A percentile compares a stretch with the other conserved stretches of the same genome.
Conservation (phyloP, 2,113 vertebrate genomes). For the Bos javanicus region DNA sequence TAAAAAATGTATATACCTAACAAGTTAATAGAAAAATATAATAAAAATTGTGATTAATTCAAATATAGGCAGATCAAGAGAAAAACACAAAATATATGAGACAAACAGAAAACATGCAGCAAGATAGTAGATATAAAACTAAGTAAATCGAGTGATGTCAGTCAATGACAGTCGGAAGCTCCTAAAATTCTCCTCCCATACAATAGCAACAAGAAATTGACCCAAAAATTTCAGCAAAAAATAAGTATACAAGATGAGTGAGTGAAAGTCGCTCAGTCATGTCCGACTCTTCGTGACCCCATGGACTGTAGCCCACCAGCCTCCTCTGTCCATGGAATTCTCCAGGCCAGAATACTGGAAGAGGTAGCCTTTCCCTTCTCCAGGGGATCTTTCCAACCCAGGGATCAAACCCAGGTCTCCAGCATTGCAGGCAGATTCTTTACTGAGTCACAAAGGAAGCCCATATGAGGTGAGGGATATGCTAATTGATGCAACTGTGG, state of each 20-base stretch:
- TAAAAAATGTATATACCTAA: neutral
- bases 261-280: neutral
- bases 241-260: neutral
- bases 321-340: neutral
- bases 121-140: neutral
- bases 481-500: neutral
- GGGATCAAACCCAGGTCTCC: neutral
- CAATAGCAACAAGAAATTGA: neutral
- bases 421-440: neutral
- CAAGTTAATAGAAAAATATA: neutral
- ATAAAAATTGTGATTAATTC: neutral
- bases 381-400: neutral
- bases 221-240: neutral
- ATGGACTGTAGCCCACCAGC: neutral
- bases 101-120: neutral
- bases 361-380: neutral
- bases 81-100: neutral
- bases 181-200: neutral
- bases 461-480: neutral
- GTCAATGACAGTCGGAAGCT: neutral
- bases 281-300: neutral
- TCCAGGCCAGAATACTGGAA: neutral
- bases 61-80: neutral
- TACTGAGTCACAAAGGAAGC: neutral
- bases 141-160: neutral